Conservation (phyloP, 2,797 vertebrate genomes). For the Parauchenoglanis ngamensis region DNA sequence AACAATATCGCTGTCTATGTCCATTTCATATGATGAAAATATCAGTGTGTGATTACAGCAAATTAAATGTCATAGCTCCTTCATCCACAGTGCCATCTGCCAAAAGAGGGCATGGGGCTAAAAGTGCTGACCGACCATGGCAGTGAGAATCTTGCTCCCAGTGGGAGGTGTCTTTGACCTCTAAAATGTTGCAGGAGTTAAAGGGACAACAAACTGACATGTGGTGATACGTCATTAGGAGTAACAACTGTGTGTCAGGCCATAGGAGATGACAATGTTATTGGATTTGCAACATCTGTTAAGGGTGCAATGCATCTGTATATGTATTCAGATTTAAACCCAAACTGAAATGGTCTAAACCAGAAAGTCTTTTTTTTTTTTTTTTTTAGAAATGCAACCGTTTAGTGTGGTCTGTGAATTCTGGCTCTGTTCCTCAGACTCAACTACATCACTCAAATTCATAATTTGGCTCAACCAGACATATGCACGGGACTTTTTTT, state of each 20-base stretch:
- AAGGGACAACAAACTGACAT: slow-evolving; percentile 70
- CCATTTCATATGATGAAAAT: slow-evolving; percentile 17
- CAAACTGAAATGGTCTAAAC: neutral
- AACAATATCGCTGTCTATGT: slow-evolving; percentile 6
- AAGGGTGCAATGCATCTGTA: neutral
- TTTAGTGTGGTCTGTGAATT: neutral
- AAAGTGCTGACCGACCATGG: slow-evolving; percentile 41
- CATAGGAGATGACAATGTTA: slow-evolving; percentile 1
- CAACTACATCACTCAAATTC: neutral
- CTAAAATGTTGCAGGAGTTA: slow-evolving; percentile 70
- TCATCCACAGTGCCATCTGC: slow-evolving; percentile 56
- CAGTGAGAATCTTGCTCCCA: slow-evolving; percentile 32
- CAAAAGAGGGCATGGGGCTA: slow-evolving; percentile 8
- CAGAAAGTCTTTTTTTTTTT: neutral
- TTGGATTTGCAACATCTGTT: neutral
- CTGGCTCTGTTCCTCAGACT: neutral
- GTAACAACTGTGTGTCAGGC: slow-evolving; percentile 8
- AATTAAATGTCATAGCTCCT: slow-evolving; percentile 50
- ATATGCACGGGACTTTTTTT: neutral
- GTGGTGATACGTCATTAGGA: slow-evolving; percentile 38
- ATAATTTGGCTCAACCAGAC: neutral
- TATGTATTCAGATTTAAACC: neutral
- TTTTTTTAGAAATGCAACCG: neutral
- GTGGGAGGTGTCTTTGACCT: slow-evolving; percentile 64
- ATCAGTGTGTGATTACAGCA: slow-evolving; percentile 37